Percentiles rank a stretch among this genome's conserved stretches.
These are phyloP conservation scores for Malurus leucopterus DNA, from an alignment of 2,797 vertebrate genomes.

Conservation along the genomic window DNA sequence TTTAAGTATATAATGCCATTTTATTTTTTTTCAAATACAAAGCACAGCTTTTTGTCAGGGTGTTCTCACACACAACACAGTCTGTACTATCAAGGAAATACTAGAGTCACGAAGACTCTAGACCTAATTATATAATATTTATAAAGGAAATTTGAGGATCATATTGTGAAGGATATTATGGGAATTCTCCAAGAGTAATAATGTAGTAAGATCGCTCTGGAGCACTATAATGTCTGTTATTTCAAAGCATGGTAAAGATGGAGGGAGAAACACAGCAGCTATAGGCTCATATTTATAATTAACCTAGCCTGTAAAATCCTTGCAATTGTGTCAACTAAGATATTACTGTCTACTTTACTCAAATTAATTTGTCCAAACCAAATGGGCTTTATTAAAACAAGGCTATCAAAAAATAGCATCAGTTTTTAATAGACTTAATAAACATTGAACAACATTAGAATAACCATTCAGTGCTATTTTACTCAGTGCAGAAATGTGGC, in stretches of 20 bases:
- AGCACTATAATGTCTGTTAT: slow-evolving; percentile 54
- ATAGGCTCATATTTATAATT: slow-evolving; percentile 70
- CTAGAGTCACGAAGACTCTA: not conserved
- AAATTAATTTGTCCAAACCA: slow-evolving; percentile 67
- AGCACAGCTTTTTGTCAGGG: not conserved
- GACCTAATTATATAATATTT: slow-evolving; percentile 3
- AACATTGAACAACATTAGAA: slow-evolving; percentile 9
- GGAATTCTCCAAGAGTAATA: not conserved
- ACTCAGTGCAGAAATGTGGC: not conserved
- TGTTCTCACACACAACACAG: not conserved
- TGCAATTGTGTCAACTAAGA: slow-evolving; percentile 59
- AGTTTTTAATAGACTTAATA: slow-evolving; percentile 65
- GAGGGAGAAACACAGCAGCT: slow-evolving; percentile 47
- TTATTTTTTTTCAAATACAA: not conserved
- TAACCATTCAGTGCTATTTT: not conserved
- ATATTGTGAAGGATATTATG: not conserved
- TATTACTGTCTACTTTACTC: slow-evolving; percentile 61
- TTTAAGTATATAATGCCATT: not conserved
- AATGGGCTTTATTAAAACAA: slow-evolving; percentile 66
- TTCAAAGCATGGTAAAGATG: slow-evolving; percentile 65
- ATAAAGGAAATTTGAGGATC: not conserved
- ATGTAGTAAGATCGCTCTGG: slow-evolving; percentile 2
- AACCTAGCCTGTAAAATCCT: slow-evolving; percentile 66
- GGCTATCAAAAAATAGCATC: slow-evolving; percentile 63
- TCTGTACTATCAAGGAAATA: not conserved